Evolutionary conservation across 2,113 vertebrate genomes (phyloP).

Genomic region (Cebus imitator): DNA sequence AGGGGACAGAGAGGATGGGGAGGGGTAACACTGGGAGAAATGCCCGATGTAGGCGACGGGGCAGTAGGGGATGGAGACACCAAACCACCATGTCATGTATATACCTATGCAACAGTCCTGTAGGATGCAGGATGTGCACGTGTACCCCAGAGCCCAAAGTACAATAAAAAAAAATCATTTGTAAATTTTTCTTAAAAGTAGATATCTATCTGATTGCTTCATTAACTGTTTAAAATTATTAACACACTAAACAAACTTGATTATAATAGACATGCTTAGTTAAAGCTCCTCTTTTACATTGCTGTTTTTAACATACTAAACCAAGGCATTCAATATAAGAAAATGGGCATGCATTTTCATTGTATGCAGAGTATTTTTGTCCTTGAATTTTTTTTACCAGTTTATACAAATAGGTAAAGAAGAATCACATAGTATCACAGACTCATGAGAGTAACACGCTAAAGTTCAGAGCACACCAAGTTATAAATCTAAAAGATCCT

Average conservation of each 20-base stretch:
- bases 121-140: no score
- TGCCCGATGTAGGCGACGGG: no score
- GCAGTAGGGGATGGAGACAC: no score
- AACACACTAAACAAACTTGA: neutral
- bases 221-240: neutral
- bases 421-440: neutral
- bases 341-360: neutral
- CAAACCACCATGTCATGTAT: no score
- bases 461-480: conserved; percentile 73
- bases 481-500: conserved; percentile 69
- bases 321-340: neutral
- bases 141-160: no score
- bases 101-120: no score
- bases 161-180: neutral
- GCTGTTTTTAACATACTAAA: neutral
- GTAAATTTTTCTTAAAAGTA: neutral
- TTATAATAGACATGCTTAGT: neutral
- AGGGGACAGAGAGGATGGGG: no score
- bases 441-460: conserved; percentile 59
- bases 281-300: neutral
- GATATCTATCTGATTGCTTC: neutral
- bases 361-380: neutral
- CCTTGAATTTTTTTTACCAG: neutral
- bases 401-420: neutral
- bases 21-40: no score